Evolutionary conservation across 2,888 invertebrate species (phyloP).

Genomic region (Synanthedon vespiformis): DNA sequence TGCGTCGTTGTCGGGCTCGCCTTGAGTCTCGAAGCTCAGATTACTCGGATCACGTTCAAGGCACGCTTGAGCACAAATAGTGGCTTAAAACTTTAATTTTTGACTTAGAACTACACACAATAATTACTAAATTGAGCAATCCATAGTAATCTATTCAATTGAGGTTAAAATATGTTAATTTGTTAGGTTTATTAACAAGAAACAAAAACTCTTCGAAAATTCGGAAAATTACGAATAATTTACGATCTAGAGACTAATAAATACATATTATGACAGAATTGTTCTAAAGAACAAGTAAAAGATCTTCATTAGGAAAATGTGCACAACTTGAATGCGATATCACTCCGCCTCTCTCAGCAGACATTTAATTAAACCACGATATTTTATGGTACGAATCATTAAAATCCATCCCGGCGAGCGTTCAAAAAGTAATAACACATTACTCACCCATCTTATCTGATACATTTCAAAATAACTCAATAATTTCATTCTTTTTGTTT

Average conservation of each 20-base stretch:
- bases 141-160: no score
- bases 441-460: slow-evolving; percentile 8
- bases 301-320: slow-evolving; percentile 26
- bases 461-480: slow-evolving; percentile 17
- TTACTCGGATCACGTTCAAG: slow-evolving; percentile 69
- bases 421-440: slow-evolving; percentile 16
- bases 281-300: background rate
- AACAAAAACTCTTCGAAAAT: no score
- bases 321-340: slow-evolving; percentile 34
- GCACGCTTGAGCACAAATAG: slow-evolving; percentile 40
- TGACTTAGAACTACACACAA: no score
- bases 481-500: slow-evolving; percentile 44
- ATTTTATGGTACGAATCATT: slow-evolving; percentile 44
- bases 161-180: no score
- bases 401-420: slow-evolving; percentile 26
- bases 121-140: no score
- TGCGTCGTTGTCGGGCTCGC: slow-evolving; percentile 46
- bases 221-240: no score
- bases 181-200: no score
- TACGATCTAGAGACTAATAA: no score
- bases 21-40: slow-evolving; percentile 59
- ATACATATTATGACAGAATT: no score
- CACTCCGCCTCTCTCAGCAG: slow-evolving; percentile 46
- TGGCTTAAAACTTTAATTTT: slow-evolving; percentile 20
- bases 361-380: slow-evolving; percentile 55